Conservation (phyloP, 1,140 invertebrate species). For the Thereuonema tuberculata region DNA sequence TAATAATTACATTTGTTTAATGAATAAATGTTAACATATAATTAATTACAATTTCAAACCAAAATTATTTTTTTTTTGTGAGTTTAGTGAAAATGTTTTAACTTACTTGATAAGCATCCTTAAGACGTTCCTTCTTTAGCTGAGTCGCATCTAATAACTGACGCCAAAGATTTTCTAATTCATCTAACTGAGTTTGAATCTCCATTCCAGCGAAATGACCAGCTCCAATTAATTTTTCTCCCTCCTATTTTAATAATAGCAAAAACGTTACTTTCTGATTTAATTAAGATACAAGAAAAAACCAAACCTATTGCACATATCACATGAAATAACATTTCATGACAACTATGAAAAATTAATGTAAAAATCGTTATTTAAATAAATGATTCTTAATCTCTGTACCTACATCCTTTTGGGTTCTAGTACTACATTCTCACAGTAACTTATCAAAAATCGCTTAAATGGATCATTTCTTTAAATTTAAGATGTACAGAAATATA, state of each 20-base stretch:
- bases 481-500: too few relatives aligned
- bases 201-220: conserved; percentile 81
- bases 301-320: neutral
- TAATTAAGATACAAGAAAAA: neutral
- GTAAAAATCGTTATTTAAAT: too few relatives aligned
- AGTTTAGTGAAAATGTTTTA: neutral
- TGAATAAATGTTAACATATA: conserved; percentile 9
- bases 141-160: conserved; percentile 57
- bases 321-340: neutral
- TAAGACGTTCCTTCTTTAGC: conserved; percentile 71
- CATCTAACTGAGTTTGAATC: conserved; percentile 64
- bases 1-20: too few relatives aligned
- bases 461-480: too few relatives aligned
- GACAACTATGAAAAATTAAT: too few relatives aligned
- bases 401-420: too few relatives aligned
- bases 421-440: too few relatives aligned
- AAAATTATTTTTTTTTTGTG: neutral
- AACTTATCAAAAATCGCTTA: too few relatives aligned
- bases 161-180: conserved; percentile 70
- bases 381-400: too few relatives aligned
- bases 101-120: conserved; percentile 65
- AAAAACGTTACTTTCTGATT: too few relatives aligned
- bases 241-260: conserved; percentile 31
- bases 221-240: conserved; percentile 63
- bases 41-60: too few relatives aligned